phyloP scores from a whole-genome alignment of 2,113 vertebrate species.

The Sardina pilchardus region DNA sequence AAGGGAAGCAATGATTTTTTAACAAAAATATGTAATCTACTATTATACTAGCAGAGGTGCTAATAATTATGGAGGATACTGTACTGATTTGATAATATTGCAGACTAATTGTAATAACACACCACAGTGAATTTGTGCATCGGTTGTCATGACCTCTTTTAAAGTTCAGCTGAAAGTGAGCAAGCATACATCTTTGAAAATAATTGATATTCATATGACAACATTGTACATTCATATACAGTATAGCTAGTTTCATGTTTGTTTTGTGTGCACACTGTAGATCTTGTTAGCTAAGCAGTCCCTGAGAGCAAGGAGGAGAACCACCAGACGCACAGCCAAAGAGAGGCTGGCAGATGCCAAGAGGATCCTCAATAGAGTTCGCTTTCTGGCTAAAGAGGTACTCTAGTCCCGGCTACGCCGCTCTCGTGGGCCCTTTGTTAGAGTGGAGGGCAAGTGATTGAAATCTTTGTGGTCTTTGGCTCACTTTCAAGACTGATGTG shows the following conservation, averaged over 20 bases:
- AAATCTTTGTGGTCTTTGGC: neutral
- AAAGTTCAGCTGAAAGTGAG: neutral
- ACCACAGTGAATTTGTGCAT: neutral
- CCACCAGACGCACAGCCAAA: slow-evolving; percentile 70
- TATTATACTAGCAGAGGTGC: too few species aligned
- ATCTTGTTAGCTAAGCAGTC: slow-evolving; percentile 79
- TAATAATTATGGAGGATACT: too few species aligned
- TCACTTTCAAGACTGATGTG: neutral
- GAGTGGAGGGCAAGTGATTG: neutral
- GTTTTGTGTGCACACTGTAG: slow-evolving; percentile 50
- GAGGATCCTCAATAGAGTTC: slow-evolving; percentile 78
- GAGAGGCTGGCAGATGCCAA: slow-evolving; percentile 73
- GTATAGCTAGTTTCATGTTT: too few species aligned
- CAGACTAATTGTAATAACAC: too few species aligned
- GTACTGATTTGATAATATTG: too few species aligned
- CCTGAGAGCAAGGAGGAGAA: slow-evolving; percentile 59
- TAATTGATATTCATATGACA: too few species aligned
- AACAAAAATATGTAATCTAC: too few species aligned
- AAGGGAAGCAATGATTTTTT: too few species aligned
- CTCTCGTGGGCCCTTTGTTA: neutral
- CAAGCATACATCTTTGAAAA: too few species aligned
- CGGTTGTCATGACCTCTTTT: neutral
- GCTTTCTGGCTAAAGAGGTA: slow-evolving; percentile 83
- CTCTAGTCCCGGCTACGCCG: neutral
- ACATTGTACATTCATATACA: neutral